Percentiles rank a stretch among this genome's conserved stretches.
Evolutionary conservation across 2,888 invertebrate genomes (phyloP).

Genomic region (Gerris lacustris): DNA sequence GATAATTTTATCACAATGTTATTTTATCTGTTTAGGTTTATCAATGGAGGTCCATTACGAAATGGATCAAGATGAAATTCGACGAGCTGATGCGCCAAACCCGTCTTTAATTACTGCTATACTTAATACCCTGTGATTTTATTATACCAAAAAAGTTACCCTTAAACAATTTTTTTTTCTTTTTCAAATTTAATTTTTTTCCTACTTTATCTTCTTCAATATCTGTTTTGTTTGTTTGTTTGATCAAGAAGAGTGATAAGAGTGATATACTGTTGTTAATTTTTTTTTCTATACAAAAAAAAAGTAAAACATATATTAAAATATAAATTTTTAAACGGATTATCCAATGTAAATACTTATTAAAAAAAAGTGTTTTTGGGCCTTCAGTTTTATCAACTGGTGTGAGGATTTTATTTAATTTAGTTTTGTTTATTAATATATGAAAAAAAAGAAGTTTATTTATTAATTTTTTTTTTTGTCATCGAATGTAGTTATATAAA

Average conservation of each 20-base stretch:
- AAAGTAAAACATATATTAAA: too few species aligned
- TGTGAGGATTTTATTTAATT: too few species aligned
- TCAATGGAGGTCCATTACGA: constrained; percentile 70
- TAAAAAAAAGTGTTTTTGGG: too few species aligned
- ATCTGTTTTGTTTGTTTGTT: not conserved
- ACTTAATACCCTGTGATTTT: constrained; percentile 2
- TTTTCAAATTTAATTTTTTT: not conserved
- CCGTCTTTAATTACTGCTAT: not conserved
- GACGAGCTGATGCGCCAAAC: not conserved
- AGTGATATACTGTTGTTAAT: not conserved
- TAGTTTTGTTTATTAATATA: too few species aligned
- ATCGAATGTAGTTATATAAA: too few species aligned
- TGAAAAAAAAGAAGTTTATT: too few species aligned
- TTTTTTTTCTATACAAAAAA: not conserved
- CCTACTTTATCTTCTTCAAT: not conserved
- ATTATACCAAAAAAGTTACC: constrained; percentile 2
- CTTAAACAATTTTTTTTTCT: not conserved
- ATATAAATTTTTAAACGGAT: too few species aligned
- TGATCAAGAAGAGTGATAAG: not conserved
- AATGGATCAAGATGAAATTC: constrained; percentile 42
- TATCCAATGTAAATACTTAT: too few species aligned
- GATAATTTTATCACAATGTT: not conserved
- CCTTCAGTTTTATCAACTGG: too few species aligned
- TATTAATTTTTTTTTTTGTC: too few species aligned
- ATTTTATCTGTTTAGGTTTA: constrained; percentile 42